Percentiles rank a stretch among this genome's conserved stretches.
Evolutionary conservation across 53 echinoderm and acorn worm genomes (phyloP).

Genomic region (Actinopyga echinites): DNA sequence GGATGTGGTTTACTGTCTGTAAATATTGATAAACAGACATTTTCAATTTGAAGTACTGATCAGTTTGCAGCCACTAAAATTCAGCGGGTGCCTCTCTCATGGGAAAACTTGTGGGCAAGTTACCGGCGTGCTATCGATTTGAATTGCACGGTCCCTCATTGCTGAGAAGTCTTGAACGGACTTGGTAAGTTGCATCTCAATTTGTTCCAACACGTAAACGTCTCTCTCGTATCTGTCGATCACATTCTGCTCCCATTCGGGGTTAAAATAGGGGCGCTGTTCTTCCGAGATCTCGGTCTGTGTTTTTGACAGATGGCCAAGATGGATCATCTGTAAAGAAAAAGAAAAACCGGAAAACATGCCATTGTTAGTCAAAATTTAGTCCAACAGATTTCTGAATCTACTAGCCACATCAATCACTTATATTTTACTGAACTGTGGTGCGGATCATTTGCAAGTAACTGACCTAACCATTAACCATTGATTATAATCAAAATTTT

Average conservation of each 20-base stretch:
- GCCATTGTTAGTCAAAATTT: background rate
- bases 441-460: too few relatives aligned
- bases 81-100: too few relatives aligned
- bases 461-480: too few relatives aligned
- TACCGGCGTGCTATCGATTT: background rate
- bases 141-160: background rate
- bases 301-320: background rate
- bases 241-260: background rate
- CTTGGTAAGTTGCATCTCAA: background rate
- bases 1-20: too few relatives aligned
- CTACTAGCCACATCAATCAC: background rate
- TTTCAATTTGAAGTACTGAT: too few relatives aligned
- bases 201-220: background rate
- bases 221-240: background rate
- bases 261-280: background rate
- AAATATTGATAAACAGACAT: too few relatives aligned
- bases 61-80: too few relatives aligned
- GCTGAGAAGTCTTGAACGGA: background rate
- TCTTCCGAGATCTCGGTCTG: background rate
- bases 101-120: background rate
- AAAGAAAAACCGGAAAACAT: background rate
- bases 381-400: background rate
- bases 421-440: too few relatives aligned
- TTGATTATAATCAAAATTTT: too few relatives aligned
- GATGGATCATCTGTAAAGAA: slow-evolving; percentile 5